Evolutionary conservation across 2,888 invertebrate genomes (phyloP).

Genomic region (Ctena decussata): DNA sequence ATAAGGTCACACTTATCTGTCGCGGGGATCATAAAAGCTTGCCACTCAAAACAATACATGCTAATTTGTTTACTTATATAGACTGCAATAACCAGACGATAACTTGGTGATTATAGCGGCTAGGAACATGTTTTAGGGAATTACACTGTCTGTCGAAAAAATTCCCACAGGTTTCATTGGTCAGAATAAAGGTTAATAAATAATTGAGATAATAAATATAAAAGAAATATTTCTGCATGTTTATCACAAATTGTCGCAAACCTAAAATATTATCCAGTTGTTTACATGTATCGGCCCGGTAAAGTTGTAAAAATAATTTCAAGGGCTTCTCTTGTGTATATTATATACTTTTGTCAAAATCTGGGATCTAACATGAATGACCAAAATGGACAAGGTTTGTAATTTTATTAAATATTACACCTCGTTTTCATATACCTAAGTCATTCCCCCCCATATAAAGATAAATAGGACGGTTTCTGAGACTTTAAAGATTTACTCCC

Average conservation of each 20-base stretch:
- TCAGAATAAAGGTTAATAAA: background rate
- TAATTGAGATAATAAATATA: background rate
- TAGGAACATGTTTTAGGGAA: background rate
- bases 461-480: too few species aligned
- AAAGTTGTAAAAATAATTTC: too few species aligned
- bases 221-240: background rate
- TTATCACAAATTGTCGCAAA: background rate
- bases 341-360: too few species aligned
- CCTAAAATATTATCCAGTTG: too few species aligned
- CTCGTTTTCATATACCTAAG: too few species aligned
- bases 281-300: too few species aligned
- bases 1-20: constrained; percentile 17
- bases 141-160: background rate
- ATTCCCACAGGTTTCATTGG: background rate
- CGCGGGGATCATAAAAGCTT: constrained; percentile 10
- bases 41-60: constrained; percentile 2
- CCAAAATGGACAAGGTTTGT: background rate
- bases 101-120: background rate
- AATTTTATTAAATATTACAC: too few species aligned
- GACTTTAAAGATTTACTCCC: too few species aligned
- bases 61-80: constrained; percentile 10
- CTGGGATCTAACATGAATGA: background rate
- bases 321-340: background rate
- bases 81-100: constrained; percentile 5
- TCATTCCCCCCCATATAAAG: too few species aligned